These are phyloP conservation scores for Labia minor DNA, from an alignment of 2,888 invertebrate species.

Conservation along the genomic window DNA sequence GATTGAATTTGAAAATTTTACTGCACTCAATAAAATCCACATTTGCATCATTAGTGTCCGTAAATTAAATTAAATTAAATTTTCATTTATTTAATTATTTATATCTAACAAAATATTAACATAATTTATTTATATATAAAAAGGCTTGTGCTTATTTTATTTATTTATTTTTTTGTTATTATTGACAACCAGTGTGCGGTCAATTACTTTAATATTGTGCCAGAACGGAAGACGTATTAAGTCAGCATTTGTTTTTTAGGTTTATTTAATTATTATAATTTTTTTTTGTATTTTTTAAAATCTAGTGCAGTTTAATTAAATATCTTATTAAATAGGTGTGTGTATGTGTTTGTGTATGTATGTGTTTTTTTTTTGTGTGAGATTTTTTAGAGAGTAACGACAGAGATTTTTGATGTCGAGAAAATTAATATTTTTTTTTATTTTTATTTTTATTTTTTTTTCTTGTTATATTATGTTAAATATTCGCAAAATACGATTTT, in stretches of 20 bases:
- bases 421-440: not conserved
- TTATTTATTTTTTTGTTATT: too few species aligned
- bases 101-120: constrained; percentile 15
- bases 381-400: constrained; percentile 3
- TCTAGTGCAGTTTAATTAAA: constrained; percentile 15
- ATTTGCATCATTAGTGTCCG: not conserved
- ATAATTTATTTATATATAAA: constrained; percentile 24
- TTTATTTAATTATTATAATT: too few species aligned
- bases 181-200: constrained; percentile 25
- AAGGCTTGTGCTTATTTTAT: constrained; percentile 21
- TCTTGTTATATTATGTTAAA: too few species aligned
- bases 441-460: too few species aligned
- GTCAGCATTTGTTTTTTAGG: constrained; percentile 19
- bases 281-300: constrained; percentile 15
- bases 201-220: constrained; percentile 24
- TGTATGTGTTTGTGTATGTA: too few species aligned
- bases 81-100: constrained; percentile 18
- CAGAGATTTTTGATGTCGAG: constrained; percentile 4
- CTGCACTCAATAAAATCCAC: not conserved
- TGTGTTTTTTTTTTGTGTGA: too few species aligned
- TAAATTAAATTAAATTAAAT: not conserved
- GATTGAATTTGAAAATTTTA: constrained; percentile 17
- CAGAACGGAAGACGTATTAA: constrained; percentile 25
- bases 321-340: constrained; percentile 16
- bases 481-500: constrained; percentile 8